These are phyloP conservation scores for Copidosoma aretas DNA, from an alignment of 2,888 invertebrate genomes.

Conservation along the genomic window DNA sequence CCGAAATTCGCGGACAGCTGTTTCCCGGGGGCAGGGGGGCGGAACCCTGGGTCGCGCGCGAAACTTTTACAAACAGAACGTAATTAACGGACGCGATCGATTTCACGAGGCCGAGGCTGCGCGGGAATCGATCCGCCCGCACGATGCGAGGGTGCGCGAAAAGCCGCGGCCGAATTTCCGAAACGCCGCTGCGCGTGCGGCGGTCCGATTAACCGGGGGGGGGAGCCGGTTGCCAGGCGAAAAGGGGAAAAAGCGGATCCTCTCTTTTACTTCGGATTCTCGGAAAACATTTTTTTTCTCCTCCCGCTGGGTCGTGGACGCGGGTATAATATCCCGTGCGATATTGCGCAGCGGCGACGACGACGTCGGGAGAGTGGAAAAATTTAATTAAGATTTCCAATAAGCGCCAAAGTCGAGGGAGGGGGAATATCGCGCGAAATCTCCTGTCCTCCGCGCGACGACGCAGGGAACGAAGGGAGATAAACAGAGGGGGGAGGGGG, in stretches of 20 bases:
- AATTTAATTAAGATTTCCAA: slow-evolving; percentile 36
- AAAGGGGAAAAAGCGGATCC: too few species aligned
- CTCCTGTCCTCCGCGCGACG: neutral
- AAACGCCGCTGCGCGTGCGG: slow-evolving; percentile 6
- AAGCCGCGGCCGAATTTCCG: slow-evolving; percentile 28
- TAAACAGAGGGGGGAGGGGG: slow-evolving; percentile 35
- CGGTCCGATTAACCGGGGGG: too few species aligned
- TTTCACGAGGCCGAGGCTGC: slow-evolving; percentile 36
- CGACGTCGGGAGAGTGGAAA: neutral
- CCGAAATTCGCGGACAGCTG: slow-evolving; percentile 27
- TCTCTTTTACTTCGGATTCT: too few species aligned
- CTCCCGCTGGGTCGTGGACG: too few species aligned
- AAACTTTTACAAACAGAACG: slow-evolving; percentile 42
- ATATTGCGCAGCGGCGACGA: too few species aligned
- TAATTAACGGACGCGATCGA: slow-evolving; percentile 42
- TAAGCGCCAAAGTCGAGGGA: slow-evolving; percentile 22
- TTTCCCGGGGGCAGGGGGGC: neutral
- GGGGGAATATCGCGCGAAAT: slow-evolving; percentile 32
- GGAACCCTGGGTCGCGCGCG: slow-evolving; percentile 4
- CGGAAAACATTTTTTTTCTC: too few species aligned
- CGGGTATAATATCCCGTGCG: too few species aligned
- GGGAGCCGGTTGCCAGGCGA: too few species aligned
- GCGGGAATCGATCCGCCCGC: too few species aligned
- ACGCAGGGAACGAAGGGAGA: too few species aligned
- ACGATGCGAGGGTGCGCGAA: too few species aligned